A percentile compares a stretch with the other conserved stretches of the same genome.
Conservation (phyloP, 1,140 invertebrate species). For the Scaptomyza pallida region DNA sequence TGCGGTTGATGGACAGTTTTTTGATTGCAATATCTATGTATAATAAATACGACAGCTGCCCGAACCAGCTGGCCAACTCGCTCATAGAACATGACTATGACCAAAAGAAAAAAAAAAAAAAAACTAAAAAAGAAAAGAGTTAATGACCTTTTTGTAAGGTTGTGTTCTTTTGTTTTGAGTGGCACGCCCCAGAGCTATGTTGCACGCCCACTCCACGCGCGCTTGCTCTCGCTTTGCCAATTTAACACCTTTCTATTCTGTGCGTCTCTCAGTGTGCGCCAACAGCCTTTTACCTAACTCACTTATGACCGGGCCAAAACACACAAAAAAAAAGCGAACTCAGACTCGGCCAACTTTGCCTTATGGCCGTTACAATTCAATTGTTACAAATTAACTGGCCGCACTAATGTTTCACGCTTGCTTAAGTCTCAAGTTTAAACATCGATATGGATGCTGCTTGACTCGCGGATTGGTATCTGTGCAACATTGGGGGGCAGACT, state of each 20-base stretch:
- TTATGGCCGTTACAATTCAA: constrained; percentile 71
- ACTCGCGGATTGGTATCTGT: constrained; percentile 29
- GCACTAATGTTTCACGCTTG: constrained; percentile 73
- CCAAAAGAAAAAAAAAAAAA: too few relatives aligned
- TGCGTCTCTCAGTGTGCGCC: constrained; percentile 12
- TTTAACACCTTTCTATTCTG: constrained; percentile 79
- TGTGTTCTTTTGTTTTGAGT: background rate
- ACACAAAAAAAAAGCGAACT: background rate
- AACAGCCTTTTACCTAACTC: constrained; percentile 58
- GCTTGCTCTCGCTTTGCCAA: constrained; percentile 73
- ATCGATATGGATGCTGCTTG: constrained; percentile 8
- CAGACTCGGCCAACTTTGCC: constrained; percentile 10
- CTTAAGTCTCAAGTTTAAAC: constrained; percentile 16
- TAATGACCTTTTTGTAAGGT: constrained; percentile 64
- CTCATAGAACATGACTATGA: constrained; percentile 33
- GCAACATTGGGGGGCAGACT: constrained; percentile 33
- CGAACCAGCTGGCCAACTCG: constrained; percentile 17
- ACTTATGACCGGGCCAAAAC: constrained; percentile 7
- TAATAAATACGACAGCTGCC: background rate
- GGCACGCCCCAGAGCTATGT: constrained; percentile 53
- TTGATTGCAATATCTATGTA: constrained; percentile 8
- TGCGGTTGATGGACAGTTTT: constrained; percentile 24
- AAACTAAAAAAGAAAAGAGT: constrained; percentile 39
- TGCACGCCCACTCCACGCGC: constrained; percentile 48
- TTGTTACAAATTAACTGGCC: constrained; percentile 75